phyloP scores from a whole-genome alignment of 2,888 invertebrate genomes.

The Drosophila cracens region DNA sequence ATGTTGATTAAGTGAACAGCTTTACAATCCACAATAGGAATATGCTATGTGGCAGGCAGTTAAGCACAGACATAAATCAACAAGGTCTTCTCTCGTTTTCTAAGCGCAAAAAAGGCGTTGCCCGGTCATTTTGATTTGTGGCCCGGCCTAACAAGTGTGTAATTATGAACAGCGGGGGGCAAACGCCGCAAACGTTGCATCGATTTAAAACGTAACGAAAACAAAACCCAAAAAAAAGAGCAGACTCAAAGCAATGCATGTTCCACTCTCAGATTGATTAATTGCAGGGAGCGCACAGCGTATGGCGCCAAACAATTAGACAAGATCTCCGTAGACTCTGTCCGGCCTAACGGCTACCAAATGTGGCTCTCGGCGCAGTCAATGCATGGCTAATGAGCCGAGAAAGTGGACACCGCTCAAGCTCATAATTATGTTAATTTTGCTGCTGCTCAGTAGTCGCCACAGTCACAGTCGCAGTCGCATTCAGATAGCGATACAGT shows the following conservation, averaged over 20 bases:
- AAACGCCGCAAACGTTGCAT: slow-evolving; percentile 46
- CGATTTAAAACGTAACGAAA: slow-evolving; percentile 77
- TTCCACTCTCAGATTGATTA: slow-evolving; percentile 58
- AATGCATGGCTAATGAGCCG: slow-evolving; percentile 79
- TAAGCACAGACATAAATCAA: slow-evolving; percentile 67
- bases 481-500: slow-evolving; percentile 1
- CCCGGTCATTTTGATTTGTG: slow-evolving; percentile 80
- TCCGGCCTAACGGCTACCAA: slow-evolving; percentile 70
- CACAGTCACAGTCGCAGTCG: slow-evolving; percentile 1
- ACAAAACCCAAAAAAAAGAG: slow-evolving; percentile 44
- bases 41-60: slow-evolving; percentile 5
- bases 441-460: slow-evolving; percentile 65
- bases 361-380: slow-evolving; percentile 62
- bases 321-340: slow-evolving; percentile 40
- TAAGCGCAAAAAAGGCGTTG: slow-evolving; percentile 68
- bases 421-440: slow-evolving; percentile 83
- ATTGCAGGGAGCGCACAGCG: slow-evolving; percentile 55
- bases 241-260: slow-evolving; percentile 33
- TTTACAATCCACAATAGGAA: slow-evolving; percentile 5
- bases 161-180: slow-evolving; percentile 66
- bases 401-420: slow-evolving; percentile 65
- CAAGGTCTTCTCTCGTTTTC: slow-evolving; percentile 27
- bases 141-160: slow-evolving; percentile 81
- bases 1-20: slow-evolving; percentile 61
- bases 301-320: slow-evolving; percentile 78